Percentiles rank a stretch among this genome's conserved stretches.
phyloP scores from a whole-genome alignment of 1,140 invertebrate species.

The Conus ventricosus region DNA sequence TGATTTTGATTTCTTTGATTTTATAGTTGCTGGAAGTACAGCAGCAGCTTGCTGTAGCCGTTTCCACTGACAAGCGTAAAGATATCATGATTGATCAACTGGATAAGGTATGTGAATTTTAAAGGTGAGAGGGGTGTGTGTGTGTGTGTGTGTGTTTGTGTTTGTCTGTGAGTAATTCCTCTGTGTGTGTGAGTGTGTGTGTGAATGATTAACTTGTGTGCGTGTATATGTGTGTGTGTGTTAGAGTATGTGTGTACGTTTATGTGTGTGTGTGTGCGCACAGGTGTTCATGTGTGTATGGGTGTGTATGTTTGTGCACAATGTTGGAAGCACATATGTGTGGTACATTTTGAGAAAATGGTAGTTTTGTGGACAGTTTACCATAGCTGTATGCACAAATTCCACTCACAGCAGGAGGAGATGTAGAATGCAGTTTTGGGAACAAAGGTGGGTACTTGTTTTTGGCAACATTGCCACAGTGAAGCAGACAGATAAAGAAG shows the following conservation, averaged over 20 bases:
- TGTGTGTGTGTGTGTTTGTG: not conserved
- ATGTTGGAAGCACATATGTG: no score
- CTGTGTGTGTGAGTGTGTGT: constrained; percentile 7
- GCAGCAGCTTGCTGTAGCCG: constrained; percentile 68
- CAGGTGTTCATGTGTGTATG: not conserved
- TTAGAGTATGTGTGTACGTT: no score
- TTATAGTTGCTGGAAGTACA: constrained; percentile 65
- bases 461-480: no score
- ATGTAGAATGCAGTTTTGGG: no score
- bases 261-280: not conserved
- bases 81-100: constrained; percentile 72
- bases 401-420: no score
- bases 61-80: constrained; percentile 69
- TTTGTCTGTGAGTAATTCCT: not conserved
- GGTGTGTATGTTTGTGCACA: not conserved
- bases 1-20: not conserved
- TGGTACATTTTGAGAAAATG: no score
- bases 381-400: no score
- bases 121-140: not conserved
- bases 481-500: no score
- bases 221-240: constrained; percentile 30
- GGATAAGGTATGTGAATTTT: constrained; percentile 59
- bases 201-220: not conserved
- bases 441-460: no score
- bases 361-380: no score